These are phyloP conservation scores for Drosophila lacertosa DNA, from an alignment of 1,140 invertebrate species.

Conservation along the genomic window DNA sequence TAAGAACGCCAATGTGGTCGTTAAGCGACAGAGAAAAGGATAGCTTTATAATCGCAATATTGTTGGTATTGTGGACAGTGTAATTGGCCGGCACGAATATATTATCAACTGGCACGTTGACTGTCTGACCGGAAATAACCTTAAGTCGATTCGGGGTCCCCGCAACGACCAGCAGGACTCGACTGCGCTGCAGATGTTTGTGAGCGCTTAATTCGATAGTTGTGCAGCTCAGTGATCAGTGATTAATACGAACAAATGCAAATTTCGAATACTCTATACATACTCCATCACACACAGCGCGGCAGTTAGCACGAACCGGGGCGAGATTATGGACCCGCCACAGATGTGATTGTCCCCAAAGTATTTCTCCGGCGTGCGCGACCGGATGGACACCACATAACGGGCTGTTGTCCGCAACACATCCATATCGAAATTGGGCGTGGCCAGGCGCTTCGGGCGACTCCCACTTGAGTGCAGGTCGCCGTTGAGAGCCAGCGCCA, in stretches of 20 bases:
- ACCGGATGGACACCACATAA: conserved; percentile 56
- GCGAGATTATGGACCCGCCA: conserved; percentile 39
- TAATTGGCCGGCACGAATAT: conserved; percentile 46
- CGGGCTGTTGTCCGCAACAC: background rate
- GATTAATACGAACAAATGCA: too few species aligned
- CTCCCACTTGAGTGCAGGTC: background rate
- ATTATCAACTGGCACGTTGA: conserved; percentile 14
- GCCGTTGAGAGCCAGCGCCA: background rate
- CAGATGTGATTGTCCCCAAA: conserved; percentile 60
- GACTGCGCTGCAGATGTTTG: conserved; percentile 37
- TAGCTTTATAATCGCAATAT: conserved; percentile 50
- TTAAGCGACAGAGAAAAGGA: conserved; percentile 3
- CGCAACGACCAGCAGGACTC: conserved; percentile 42
- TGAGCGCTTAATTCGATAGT: conserved; percentile 17
- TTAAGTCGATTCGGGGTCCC: conserved; percentile 42
- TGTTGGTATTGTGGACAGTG: conserved; percentile 49
- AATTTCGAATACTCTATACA: conserved; percentile 16
- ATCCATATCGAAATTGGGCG: background rate
- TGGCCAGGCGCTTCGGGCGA: conserved; percentile 38
- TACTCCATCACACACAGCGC: conserved; percentile 61
- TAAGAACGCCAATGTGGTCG: conserved; percentile 26
- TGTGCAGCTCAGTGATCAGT: background rate
- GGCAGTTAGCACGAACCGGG: conserved; percentile 38
- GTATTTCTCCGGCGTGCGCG: conserved; percentile 30
- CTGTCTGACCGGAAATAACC: background rate